phyloP scores from a whole-genome alignment of 2,888 invertebrate genomes.

The Petrolisthes cinctipes region DNA sequence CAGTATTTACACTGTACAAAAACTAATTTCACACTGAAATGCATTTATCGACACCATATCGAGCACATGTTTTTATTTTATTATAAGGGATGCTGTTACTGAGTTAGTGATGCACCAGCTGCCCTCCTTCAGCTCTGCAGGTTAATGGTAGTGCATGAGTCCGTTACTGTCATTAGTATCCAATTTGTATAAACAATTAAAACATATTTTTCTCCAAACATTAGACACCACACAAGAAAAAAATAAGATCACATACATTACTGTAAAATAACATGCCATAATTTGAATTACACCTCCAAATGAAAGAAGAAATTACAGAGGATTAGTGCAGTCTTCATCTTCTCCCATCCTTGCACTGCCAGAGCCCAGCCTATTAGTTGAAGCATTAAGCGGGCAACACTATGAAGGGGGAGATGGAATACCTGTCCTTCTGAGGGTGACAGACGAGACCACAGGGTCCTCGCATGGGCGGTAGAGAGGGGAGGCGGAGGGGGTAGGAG shows the following conservation, averaged over 20 bases:
- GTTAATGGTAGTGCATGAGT: conserved; percentile 40
- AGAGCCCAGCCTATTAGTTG: conserved; percentile 45
- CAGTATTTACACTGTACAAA: no score
- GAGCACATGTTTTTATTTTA: no score
- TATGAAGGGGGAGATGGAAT: conserved; percentile 46
- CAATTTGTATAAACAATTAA: not conserved
- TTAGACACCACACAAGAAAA: conserved; percentile 31
- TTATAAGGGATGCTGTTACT: conserved; percentile 15
- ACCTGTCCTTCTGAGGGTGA: conserved; percentile 63
- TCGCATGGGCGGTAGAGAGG: conserved; percentile 64
- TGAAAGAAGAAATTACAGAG: not conserved
- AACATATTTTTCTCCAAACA: conserved; percentile 29
- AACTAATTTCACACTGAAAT: no score
- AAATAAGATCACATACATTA: not conserved
- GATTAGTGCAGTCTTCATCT: conserved; percentile 20
- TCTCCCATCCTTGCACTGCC: not conserved
- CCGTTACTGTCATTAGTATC: conserved; percentile 40
- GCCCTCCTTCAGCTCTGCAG: not conserved
- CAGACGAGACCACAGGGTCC: conserved; percentile 64
- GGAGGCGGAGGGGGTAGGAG: conserved; percentile 58
- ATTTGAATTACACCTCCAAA: not conserved
- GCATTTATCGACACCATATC: no score
- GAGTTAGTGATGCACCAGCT: conserved; percentile 34
- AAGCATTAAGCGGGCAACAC: conserved; percentile 56
- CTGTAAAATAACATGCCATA: not conserved